phyloP scores from a whole-genome alignment of 2,888 invertebrate genomes.

The Fragum sueziense region DNA sequence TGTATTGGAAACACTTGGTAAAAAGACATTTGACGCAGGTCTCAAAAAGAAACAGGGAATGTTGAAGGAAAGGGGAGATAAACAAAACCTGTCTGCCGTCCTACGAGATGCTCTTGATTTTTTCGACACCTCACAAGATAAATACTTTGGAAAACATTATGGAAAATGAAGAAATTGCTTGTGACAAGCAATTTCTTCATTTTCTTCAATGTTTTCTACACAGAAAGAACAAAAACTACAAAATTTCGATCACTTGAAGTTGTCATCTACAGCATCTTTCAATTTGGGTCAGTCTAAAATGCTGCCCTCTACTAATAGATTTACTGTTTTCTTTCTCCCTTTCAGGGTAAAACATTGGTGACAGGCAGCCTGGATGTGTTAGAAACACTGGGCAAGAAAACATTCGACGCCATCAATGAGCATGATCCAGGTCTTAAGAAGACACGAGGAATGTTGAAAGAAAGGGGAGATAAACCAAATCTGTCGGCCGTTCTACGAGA shows the following conservation, averaged over 20 bases:
- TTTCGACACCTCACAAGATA: no score
- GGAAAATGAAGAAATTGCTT: no score
- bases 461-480: slow-evolving; percentile 76
- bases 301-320: no score
- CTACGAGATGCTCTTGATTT: slow-evolving; percentile 88
- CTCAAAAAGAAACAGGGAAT: slow-evolving; percentile 89
- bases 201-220: no score
- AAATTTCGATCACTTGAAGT: no score
- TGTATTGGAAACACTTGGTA: slow-evolving; percentile 95
- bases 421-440: slow-evolving; percentile 92
- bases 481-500: slow-evolving; percentile 86
- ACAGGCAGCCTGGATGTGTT: slow-evolving; percentile 87
- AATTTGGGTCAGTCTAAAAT: no score
- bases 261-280: no score
- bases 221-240: no score
- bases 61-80: slow-evolving; percentile 81
- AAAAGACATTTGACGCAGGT: slow-evolving; percentile 96
- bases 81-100: slow-evolving; percentile 82
- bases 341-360: slow-evolving; percentile 77
- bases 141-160: no score
- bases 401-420: slow-evolving; percentile 95
- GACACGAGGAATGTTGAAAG: slow-evolving; percentile 87
- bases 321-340: not conserved
- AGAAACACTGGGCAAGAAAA: slow-evolving; percentile 96
- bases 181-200: no score